Base-by-base conservation (phyloP, 2,113 vertebrate genomes). In the Nycticebus coucang region DNA sequence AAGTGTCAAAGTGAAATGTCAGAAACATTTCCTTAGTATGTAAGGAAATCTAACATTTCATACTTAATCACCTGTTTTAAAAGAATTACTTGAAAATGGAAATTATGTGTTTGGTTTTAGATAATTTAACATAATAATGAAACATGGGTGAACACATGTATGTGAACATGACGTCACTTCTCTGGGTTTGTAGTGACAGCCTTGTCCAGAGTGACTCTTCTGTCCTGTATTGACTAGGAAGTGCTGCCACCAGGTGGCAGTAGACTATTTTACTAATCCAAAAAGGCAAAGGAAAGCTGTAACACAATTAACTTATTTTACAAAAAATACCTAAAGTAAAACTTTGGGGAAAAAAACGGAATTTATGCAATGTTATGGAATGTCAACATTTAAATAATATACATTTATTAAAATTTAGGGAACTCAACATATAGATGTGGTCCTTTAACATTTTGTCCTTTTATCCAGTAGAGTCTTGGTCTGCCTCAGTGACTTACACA, bases 231-330 rank as follows among this genome's bases (percentile, higher is more conserved):
- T n/a, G 21, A 50, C 26, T 24, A 68, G 22, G 41, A 71, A 41
- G 59, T 5, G 13, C 22, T 53, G 60, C 93, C 97, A 94, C 92
- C 35, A 97, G 95, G 85, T 88, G 95, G 97, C 96, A 94, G 95
- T 14, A 95, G 37, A 2, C 21, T 24, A 82, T 53, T 68, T 92
- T 68, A 71, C 45, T 87, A 77, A 95, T 28, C 12, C 14, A 41
- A 60, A 62, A 88, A 68, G 17, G 68, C 21, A 13, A 75, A 53
- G 9, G 1, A n/a, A 86, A 45, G 30, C 45, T 13, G 14, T 15
- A n/a, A 5, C 35, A n/a, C 72, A 50, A n/a, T 41, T 83, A 86
- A 21, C 33, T 30, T 57, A 50, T 35, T 79, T 69, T 35, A 91
- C 19, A 84, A 77, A 84, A 72, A 37, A n/a, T 18, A 33, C 15